These are phyloP conservation scores for Agrotis segetum DNA, from an alignment of 2,888 invertebrate species.

Conservation along the genomic window DNA sequence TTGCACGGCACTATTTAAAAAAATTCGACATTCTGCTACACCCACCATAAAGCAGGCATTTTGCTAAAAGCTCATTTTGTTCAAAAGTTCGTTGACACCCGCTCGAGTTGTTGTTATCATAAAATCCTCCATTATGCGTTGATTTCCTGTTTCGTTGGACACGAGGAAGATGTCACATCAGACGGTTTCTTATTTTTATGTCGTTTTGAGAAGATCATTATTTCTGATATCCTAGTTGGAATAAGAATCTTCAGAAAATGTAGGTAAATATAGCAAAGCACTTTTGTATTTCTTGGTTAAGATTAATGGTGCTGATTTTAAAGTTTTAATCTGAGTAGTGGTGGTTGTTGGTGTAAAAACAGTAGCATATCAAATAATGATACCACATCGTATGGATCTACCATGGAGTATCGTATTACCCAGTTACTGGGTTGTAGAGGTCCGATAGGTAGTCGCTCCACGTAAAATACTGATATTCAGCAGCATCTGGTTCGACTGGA, in stretches of 20 bases:
- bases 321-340: too few relatives aligned
- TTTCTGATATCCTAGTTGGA: not conserved
- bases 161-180: conserved; percentile 36
- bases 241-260: too few relatives aligned
- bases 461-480: too few relatives aligned
- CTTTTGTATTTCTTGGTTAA: too few relatives aligned
- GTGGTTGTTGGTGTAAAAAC: too few relatives aligned
- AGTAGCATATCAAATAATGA: too few relatives aligned
- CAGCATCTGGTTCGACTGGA: too few relatives aligned
- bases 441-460: too few relatives aligned
- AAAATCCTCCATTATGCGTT: conserved; percentile 44
- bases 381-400: not conserved
- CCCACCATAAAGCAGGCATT: conserved; percentile 16
- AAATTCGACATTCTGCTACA: conserved; percentile 13
- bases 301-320: too few relatives aligned
- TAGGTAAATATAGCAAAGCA: too few relatives aligned
- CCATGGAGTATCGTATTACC: too few relatives aligned
- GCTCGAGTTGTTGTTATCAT: conserved; percentile 47
- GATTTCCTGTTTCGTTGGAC: conserved; percentile 49
- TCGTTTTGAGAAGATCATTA: not conserved
- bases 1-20: not conserved
- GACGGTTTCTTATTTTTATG: not conserved
- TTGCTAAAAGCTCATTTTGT: conserved; percentile 47
- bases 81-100: conserved; percentile 44
- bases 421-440: too few relatives aligned